Percentiles rank a stretch among this genome's conserved stretches.
phyloP scores from a whole-genome alignment of 2,113 vertebrate species.

The Bubo scandiacus region DNA sequence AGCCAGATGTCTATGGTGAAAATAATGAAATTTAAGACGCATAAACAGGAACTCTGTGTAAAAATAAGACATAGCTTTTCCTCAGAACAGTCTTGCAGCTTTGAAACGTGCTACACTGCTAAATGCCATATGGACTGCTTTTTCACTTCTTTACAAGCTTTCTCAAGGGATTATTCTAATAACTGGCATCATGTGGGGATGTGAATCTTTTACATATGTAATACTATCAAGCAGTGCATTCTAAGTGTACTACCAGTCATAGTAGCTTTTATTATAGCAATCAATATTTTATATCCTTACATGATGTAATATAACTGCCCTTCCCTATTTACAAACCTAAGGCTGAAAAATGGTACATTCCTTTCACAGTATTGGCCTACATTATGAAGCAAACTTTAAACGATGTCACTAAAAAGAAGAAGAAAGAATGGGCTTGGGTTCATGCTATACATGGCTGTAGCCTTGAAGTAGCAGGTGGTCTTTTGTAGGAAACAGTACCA shows the following conservation, averaged over 20 bases:
- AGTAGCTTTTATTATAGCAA: neutral
- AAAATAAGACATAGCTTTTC: neutral
- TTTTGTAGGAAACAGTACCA: neutral
- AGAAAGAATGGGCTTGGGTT: neutral
- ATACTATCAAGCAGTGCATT: neutral
- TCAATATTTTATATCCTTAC: slow-evolving; percentile 1
- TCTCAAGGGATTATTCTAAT: slow-evolving; percentile 15
- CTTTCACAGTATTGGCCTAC: neutral
- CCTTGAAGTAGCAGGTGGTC: neutral
- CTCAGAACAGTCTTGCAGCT: neutral
- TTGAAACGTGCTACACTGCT: neutral
- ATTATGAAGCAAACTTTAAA: neutral
- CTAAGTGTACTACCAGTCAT: neutral
- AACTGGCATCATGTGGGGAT: neutral
- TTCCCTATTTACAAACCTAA: neutral
- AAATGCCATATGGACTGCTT: neutral
- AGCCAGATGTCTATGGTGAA: neutral
- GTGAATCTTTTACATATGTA: neutral
- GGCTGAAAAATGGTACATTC: neutral
- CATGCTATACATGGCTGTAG: neutral
- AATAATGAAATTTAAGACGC: neutral
- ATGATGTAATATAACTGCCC: neutral
- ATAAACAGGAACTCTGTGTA: neutral
- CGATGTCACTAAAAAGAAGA: neutral
- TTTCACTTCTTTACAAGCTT: neutral